Base-by-base conservation (phyloP, 2,113 vertebrate genomes). In the Morone chrysops region DNA sequence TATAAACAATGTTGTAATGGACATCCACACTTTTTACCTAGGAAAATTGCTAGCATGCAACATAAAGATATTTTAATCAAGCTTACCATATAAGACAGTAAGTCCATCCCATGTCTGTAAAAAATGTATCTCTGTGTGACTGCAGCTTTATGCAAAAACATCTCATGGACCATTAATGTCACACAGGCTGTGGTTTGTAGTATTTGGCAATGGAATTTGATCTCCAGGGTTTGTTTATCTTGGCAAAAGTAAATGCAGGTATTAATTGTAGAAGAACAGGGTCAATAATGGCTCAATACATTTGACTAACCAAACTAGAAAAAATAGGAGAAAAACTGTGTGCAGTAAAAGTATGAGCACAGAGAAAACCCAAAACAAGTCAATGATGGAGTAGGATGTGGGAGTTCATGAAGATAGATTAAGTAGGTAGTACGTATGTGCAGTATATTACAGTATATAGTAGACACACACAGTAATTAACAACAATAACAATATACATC, bases 211-310 rank as follows among this genome's bases (percentile, higher is more conserved):
- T 75, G 56, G 63, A 43, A 22, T 75, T 59, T 80, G 56, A 57
- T 41, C 70, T 31, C 2, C 10, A 41, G 18, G 53, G 1, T 69
- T 53, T 90, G 85, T 91, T 92, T 91, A 53, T 1, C 77, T 84
- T 92, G 91, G 87, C 86, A 43, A 72, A 72, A 68, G 51, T 16
- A 56, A 62, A 78, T 72, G 36, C 18, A 62, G 54, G 43, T 16
- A 38, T 9, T 4, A 22, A 11, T 1, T 48, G 25, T 2, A 38
- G 40, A 53, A 45, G 22, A 45, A 16, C 1, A 45, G 69, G 3
- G 16, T 2, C 2, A 73, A 47, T 60, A 51, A 18, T 60, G 22
- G 4, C 22, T 31, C 31, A 36, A 4, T 36, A 22, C 31, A 9
- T 51, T 50, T 16, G 31, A 31, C 31, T 31, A 31, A 31, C 31